phyloP scores from a whole-genome alignment of 2,113 vertebrate genomes.

The Tragelaphus scriptus region DNA sequence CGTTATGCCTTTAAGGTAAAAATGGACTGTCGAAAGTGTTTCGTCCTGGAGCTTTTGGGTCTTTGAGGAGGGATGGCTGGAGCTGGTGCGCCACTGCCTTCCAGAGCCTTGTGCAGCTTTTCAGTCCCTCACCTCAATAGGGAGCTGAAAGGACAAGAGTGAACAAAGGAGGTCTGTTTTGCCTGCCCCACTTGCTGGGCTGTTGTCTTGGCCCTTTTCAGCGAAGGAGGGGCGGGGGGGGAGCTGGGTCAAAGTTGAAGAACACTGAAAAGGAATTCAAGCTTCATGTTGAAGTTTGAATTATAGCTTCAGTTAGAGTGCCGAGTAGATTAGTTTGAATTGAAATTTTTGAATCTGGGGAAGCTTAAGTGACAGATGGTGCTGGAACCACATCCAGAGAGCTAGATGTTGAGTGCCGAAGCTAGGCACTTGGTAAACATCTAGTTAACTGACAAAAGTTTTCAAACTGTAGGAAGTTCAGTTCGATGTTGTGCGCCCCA shows the following conservation, averaged over 20 bases:
- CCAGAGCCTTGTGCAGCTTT: conserved; percentile 80
- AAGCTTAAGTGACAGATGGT: conserved; percentile 81
- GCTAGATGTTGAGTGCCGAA: conserved; percentile 60
- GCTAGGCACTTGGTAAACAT: conserved; percentile 72
- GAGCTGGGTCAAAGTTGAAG: conserved; percentile 88
- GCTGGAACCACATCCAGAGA: conserved; percentile 68
- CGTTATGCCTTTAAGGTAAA: conserved; percentile 66
- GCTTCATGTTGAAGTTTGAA: conserved; percentile 85
- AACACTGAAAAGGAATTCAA: conserved; percentile 88
- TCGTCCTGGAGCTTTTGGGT: conserved; percentile 60
- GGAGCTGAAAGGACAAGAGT: conserved; percentile 84
- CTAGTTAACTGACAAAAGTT: conserved; percentile 78
- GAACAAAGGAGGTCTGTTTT: conserved; percentile 97
- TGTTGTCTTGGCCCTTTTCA: conserved; percentile 94
- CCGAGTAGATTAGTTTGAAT: conserved; percentile 72
- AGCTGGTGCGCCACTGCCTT: conserved; percentile 72
- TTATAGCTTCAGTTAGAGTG: conserved; percentile 81
- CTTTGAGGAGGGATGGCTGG: conserved; percentile 71
- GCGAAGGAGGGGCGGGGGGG: conserved; percentile 80
- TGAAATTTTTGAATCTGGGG: conserved; percentile 68
- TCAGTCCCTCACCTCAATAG: conserved; percentile 90
- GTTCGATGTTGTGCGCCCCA: conserved; percentile 62
- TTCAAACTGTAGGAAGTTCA: conserved; percentile 69
- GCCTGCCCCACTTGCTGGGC: conserved; percentile 91
- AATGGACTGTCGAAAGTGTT: conserved; percentile 48